Conservation (phyloP, 2,113 vertebrate species). For the Nyctibius bracteatus region DNA sequence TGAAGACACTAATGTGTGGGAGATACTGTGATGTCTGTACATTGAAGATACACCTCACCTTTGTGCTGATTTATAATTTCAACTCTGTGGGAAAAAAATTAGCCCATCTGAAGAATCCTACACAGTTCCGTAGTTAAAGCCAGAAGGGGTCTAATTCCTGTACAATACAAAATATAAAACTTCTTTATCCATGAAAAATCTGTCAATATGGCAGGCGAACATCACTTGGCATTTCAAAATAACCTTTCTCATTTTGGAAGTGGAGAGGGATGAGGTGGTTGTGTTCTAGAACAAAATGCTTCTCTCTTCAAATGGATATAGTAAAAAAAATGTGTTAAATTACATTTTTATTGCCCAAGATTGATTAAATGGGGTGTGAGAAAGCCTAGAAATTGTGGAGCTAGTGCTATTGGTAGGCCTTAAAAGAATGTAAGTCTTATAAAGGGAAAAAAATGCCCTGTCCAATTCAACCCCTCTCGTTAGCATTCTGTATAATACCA, state of each 20-base stretch:
- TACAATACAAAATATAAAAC: no score
- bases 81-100: fast-evolving
- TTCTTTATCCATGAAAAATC: neutral
- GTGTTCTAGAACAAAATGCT: neutral
- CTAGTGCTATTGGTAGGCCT: neutral
- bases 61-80: neutral
- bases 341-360: neutral
- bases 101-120: neutral
- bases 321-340: neutral
- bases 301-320: neutral
- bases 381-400: neutral
- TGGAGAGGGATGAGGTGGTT: neutral
- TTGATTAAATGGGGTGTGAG: neutral
- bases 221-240: neutral
- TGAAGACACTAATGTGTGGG: fast-evolving
- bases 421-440: neutral
- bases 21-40: neutral
- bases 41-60: neutral
- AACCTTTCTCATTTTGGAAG: neutral
- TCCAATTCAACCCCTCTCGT: fast-evolving
- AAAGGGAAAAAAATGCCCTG: fast-evolving
- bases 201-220: neutral
- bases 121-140: neutral
- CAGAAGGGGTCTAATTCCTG: neutral
- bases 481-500: neutral